phyloP scores from a whole-genome alignment of 1,140 invertebrate species.

The Cylas formicarius region DNA sequence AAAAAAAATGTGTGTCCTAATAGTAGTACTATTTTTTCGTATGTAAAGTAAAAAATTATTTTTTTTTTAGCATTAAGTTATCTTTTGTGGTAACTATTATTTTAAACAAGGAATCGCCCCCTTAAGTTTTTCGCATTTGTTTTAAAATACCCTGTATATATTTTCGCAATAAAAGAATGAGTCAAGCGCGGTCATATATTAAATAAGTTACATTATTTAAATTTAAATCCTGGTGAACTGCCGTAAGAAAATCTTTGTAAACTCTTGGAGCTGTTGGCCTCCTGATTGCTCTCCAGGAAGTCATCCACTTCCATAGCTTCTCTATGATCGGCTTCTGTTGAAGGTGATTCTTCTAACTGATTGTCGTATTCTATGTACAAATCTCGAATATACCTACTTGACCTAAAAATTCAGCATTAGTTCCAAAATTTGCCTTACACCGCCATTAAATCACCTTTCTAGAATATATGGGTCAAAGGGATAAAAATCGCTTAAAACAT shows the following conservation, averaged over 20 bases:
- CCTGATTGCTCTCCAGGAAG: slow-evolving; percentile 31
- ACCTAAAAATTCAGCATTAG: slow-evolving; percentile 29
- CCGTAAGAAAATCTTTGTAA: slow-evolving; percentile 36
- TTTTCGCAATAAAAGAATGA: too few species aligned
- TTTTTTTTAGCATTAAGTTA: too few species aligned
- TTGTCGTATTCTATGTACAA: slow-evolving; percentile 44
- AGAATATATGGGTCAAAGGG: slow-evolving; percentile 77
- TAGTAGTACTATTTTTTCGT: too few species aligned
- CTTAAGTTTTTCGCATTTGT: too few species aligned
- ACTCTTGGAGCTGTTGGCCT: slow-evolving; percentile 12
- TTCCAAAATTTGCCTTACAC: not conserved
- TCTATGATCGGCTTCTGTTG: slow-evolving; percentile 23
- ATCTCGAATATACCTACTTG: slow-evolving; percentile 40
- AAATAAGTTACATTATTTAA: too few species aligned
- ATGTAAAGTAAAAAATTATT: too few species aligned
- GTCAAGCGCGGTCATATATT: too few species aligned
- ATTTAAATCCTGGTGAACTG: slow-evolving; percentile 38
- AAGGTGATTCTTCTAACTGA: slow-evolving; percentile 13
- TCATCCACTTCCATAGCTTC: slow-evolving; percentile 35
- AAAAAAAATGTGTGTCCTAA: too few species aligned
- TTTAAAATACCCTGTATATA: too few species aligned
- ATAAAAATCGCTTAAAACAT: slow-evolving; percentile 62
- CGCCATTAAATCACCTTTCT: slow-evolving; percentile 45
- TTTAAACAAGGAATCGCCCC: too few species aligned
- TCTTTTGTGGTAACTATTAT: too few species aligned